Base-by-base conservation (phyloP, 1,140 invertebrate genomes). In the Bemisia tabaci region DNA sequence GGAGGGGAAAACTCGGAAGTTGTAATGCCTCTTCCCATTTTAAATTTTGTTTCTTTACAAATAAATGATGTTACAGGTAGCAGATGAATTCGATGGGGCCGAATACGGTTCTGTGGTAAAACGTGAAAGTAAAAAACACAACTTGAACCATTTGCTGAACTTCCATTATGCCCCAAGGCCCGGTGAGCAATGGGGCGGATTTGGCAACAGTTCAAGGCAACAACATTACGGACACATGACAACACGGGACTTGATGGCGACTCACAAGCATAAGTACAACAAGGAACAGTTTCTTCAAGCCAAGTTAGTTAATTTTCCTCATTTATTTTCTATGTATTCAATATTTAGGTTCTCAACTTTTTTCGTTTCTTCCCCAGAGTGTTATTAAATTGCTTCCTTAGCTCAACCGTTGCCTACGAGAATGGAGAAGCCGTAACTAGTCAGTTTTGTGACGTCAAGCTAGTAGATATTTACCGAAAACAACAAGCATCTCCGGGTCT, bases 261-360 rank as follows among this genome's bases (percentile, higher is more conserved):
- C 80, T 66, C 78, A 80, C 62, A 79, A 82, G 27, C 83, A 86
- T 71, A 88, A 87, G 74, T 94, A 92, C 77, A 94, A 90, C 77
- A 94, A 94, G 77, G 91, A 97, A 76, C 87, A 94, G 72, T 97
- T 93, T 77, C 79, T 97, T 39, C 92, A 95, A 79, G 92, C 92
- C 39, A 95, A 95, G 92, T 95, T 82, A 81, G 81, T 76, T 63
- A 17, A 12, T 22, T 61, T 22, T 24, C 11, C 60, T 22, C 11
- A 26, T 59, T n/a, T n/a, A n/a, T n/a, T n/a, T n/a, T n/a, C n/a
- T n/a, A n/a, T n/a, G n/a, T n/a, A 65, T 67, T 63, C 5, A 63
- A 26, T 64, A 1, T 65, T 21, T 25, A 69, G 59, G 65, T 1
- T 70, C n/a, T 24, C 1, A 2, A n/a, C 22, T 60, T 22, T 1